phyloP scores from a whole-genome alignment of 2,797 vertebrate genomes.

The Varecia variegata region DNA sequence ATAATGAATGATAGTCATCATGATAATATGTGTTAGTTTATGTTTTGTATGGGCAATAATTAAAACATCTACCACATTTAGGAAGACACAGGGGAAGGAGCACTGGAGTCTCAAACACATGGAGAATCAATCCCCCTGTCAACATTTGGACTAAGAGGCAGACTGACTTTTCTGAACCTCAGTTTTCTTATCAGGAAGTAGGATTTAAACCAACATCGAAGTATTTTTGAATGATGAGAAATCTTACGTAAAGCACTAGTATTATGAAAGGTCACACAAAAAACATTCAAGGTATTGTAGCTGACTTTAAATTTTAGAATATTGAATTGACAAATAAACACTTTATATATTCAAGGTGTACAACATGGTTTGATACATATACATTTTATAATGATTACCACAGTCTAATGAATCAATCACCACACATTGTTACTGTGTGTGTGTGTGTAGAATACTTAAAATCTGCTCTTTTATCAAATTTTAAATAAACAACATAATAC shows the following conservation, averaged over 20 bases:
- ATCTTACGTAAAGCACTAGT: neutral
- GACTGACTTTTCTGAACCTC: neutral
- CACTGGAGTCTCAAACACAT: neutral
- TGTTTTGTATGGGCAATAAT: constrained; percentile 8
- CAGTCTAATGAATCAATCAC: neutral
- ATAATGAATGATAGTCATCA: constrained; percentile 1
- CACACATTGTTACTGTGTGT: neutral
- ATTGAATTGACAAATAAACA: neutral
- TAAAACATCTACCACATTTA: neutral
- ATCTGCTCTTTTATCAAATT: neutral
- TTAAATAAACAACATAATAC: neutral
- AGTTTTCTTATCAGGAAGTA: neutral
- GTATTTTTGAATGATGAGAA: neutral
- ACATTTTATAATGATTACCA: neutral
- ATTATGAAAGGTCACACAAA: neutral
- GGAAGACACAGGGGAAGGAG: neutral
- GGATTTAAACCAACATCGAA: neutral
- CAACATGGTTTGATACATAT: neutral
- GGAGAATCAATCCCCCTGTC: neutral
- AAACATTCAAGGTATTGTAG: neutral
- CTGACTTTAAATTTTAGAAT: neutral
- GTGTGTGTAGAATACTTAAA: neutral
- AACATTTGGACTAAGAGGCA: neutral
- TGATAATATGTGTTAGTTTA: constrained; percentile 19
- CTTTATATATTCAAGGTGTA: neutral